Evolutionary conservation across 2,797 vertebrate genomes (phyloP).

Genomic region (Synanceia verrucosa): DNA sequence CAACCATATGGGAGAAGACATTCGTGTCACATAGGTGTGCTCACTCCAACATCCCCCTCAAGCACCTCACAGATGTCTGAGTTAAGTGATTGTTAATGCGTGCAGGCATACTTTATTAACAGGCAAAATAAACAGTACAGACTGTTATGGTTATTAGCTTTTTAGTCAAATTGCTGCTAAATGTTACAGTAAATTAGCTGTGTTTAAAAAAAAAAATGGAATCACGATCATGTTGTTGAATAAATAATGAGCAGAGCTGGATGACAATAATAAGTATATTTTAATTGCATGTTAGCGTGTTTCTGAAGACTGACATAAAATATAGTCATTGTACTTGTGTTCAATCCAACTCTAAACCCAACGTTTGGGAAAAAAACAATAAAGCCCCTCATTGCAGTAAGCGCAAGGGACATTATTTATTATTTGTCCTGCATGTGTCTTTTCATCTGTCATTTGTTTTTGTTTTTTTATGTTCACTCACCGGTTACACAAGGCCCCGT

Average conservation of each 20-base stretch:
- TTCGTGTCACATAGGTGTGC: constrained; percentile 10
- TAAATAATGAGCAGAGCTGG: too few relatives aligned
- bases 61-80: constrained; percentile 26
- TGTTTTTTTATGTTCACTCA: constrained; percentile 26
- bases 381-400: constrained; percentile 21
- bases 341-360: constrained; percentile 27
- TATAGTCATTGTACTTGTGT: constrained; percentile 7
- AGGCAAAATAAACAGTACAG: not conserved
- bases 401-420: constrained; percentile 5
- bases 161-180: not conserved
- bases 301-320: too few relatives aligned
- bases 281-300: too few relatives aligned
- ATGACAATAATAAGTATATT: too few relatives aligned
- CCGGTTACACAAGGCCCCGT: constrained; percentile 25
- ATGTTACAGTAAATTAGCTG: not conserved
- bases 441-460: constrained; percentile 38
- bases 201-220: not conserved
- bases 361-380: constrained; percentile 34
- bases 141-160: not conserved
- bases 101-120: not conserved
- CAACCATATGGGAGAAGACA: constrained; percentile 20
- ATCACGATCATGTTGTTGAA: too few relatives aligned
- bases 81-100: not conserved
- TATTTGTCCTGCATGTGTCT: constrained; percentile 25
- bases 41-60: constrained; percentile 6